Evolutionary conservation across 2,888 invertebrate genomes (phyloP), one percentile per base, ranked within the genome.

Genomic region (Lasioglossum zephyrum): DNA sequence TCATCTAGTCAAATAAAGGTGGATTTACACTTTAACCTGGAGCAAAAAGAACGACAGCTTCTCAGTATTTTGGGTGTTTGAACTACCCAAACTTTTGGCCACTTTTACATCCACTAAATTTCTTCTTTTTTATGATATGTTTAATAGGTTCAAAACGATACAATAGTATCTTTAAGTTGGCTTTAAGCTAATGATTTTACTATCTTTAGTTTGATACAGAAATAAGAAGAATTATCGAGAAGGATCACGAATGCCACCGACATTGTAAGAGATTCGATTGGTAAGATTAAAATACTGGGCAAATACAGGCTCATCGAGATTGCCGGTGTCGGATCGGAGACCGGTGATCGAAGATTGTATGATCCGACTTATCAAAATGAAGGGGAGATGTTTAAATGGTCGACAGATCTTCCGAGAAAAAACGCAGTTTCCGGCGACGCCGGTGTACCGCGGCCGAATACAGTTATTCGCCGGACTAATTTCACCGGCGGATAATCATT

Each of bases 401-500:
- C 18, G 63, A 36, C 13, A 26, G 63, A 63, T 63, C 63, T 31
- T 63, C 18, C 31, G 63, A 31, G 63, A 63, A 31, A 18, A 18
- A 63, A 18, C 41, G 44, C 66, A 41, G 73, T 66, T 63, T 53
- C 22, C 31, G 31, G 49, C 6, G n/a, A 49, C 26, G 18, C 26
- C 39, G n/a, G 26, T 9, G 13, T 16, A 60, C 26, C 41, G 53
- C 4, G 49, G 5, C 22, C 31, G 36, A 13, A 49, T 31, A 31
- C 77, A 72, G 75, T 76, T 69, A 44, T 69, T 57, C 53, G 70
- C 16, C 5, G 47, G 69, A 77, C 53, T 77, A 57, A 82, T 79
- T 82, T 47, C 16, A 70, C 31, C 41, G 16, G 73, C 31, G 57
- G 69, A 77, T 66, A 82, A 82, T 77, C 44, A 39, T 47, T 81